Base-by-base conservation (phyloP, 2,888 invertebrate genomes). In the Pseudanteris insignis region DNA sequence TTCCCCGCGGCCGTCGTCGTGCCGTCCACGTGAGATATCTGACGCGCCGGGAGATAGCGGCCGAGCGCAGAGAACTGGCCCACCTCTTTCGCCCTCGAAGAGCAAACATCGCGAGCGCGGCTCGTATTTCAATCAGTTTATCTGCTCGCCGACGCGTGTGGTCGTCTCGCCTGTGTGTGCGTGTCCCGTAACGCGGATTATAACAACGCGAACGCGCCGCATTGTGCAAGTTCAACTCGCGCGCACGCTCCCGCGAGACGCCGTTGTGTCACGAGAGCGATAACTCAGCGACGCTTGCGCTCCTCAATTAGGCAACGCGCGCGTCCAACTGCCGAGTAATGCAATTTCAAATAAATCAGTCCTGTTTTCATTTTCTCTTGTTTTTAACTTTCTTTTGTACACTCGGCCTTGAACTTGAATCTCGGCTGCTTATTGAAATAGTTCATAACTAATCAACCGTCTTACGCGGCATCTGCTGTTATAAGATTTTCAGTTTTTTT, bases 91-190 rank as follows among this genome's bases (percentile, higher is more conserved):
- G 51, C 46, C 40, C 59, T 46, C 29, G 24, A 51, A 33, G 53
- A 57, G 58, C 44, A 30, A 53, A 64, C 63, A 67, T 65, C 63
- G 65, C 67, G 55, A 69, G 67, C 67, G 70, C 69, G 66, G 70
- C 71, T 71, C 75, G 74, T 78, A 76, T 77, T 78, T 78, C 78
- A 77, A 77, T 77, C 77, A 75, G 73, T 78, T 78, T 78, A 78
- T 78, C 76, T 78, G 76, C 77, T 76, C 74, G 78, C 74, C 78
- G 74, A 78, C 77, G 78, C 78, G 78, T 77, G 78, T 78, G 78
- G 78, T 77, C 78, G 75, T 15, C 34, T 34, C 13, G 25, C 34
- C 40, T 29, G 54, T 36, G 44, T 64, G 46, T 51, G 61, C 70
- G 79, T n/a, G n/a, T n/a, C n/a, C 4, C 21, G 21, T 21, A 14